Conservation (phyloP, 2,113 vertebrate genomes). For the Sylvietta virens region DNA sequence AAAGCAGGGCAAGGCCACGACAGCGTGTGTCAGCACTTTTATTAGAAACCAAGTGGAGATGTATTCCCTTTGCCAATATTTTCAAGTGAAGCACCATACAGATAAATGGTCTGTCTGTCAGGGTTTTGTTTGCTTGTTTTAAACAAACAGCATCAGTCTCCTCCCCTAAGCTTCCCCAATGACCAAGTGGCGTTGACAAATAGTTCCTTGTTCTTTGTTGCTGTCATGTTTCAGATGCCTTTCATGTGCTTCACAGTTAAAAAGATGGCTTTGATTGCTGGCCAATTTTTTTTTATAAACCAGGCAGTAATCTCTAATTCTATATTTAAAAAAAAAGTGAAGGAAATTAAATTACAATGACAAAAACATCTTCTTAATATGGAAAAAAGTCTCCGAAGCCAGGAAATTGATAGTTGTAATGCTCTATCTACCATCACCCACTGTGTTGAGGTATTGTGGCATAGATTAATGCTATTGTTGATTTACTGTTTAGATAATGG, state of each 20-base stretch:
- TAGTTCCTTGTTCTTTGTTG: constrained; percentile 54
- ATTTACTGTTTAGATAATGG: background rate
- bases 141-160: constrained; percentile 52
- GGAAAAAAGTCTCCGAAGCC: background rate
- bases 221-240: constrained; percentile 25
- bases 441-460: background rate
- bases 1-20: background rate
- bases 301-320: constrained; percentile 41
- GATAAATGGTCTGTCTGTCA: constrained; percentile 63
- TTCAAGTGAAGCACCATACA: background rate
- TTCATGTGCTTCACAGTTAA: constrained; percentile 46
- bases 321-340: constrained; percentile 22
- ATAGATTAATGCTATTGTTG: background rate
- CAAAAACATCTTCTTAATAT: background rate
- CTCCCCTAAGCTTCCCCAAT: constrained; percentile 54
- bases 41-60: constrained; percentile 3
- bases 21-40: constrained; percentile 26
- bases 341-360: constrained; percentile 46
- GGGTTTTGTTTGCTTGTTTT: constrained; percentile 57
- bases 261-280: constrained; percentile 42
- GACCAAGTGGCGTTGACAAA: constrained; percentile 30
- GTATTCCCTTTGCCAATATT: background rate
- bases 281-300: constrained; percentile 17
- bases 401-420: constrained; percentile 2
- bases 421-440: background rate